Percentiles rank a stretch among this genome's conserved stretches.
These are phyloP conservation scores for honey bee (Apis mellifera) DNA, from an alignment of 1,140 invertebrate species.

Conservation along the genomic window Amel_HAv3.1 CM009934.2:5997501-5998000, in stretches of 20 bases:
- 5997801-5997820: constrained; percentile 42
- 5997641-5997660: constrained; percentile 68
- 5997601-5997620: constrained; percentile 1
- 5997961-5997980: too few relatives aligned
- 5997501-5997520: neutral
- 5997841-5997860: constrained; percentile 12
- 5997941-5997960: too few relatives aligned
- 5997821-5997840: constrained; percentile 20
- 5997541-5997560: neutral
- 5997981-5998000: too few relatives aligned
- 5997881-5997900: neutral
- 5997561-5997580: constrained; percentile 11
- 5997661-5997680: constrained; percentile 59
- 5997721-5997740: constrained; percentile 52
- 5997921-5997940: too few relatives aligned
- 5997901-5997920: neutral
- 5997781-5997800: constrained; percentile 53
- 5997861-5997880: neutral
- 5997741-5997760: constrained; percentile 43
- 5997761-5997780: constrained; percentile 68
- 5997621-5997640: constrained; percentile 63
- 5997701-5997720: constrained; percentile 26
- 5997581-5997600: neutral
- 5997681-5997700: constrained; percentile 6
- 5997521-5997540: neutral